Evolutionary conservation across 2,888 invertebrate genomes (phyloP), one percentile per base, ranked within the genome.

Genomic region (Thymelicus sylvestris): DNA sequence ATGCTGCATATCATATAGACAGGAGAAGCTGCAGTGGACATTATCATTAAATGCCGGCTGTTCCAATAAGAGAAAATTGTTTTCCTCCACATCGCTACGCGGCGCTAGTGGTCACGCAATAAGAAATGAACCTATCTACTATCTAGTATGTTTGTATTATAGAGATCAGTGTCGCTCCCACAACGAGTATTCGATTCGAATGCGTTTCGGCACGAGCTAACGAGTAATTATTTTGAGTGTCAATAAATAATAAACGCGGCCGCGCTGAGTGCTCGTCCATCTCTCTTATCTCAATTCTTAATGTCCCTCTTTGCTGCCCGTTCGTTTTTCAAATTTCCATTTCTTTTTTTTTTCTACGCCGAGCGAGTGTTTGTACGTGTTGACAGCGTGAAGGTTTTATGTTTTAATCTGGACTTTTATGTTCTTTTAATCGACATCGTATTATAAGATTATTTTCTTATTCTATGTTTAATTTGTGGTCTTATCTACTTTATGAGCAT

Each of bases 271-370:
- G 93, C 91, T 89, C 92, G 91, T 92, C 91, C 92, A 88, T 93
- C 92, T 93, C 88, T 89, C 88, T 93, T 93, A 93, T 93, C 93
- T 92, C 91, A 87, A 90, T 89, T 90, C 93, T 93, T 93, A 93
- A 93, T 93, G 93, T 89, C 92, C 90, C 93, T 93, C 93, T 93
- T 92, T 91, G 88, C 89, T 87, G 85, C 89, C 85, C 84, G 85
- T 89, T 88, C 85, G 87, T 91, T 90, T 87, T 88, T 89, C 79
- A 75, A 79, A 78, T 79, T 80, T 87, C 86, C 83, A 83, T 86
- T 86, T 85, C 80, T 78, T 84, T 89, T 88, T 91, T 89, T 88
- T 91, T 87, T 85, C 79, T 85, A 83, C 89, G 85, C 86, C 85
- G 84, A 85, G 83, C 83, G 83, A 81, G 87, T 88, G 88, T 86